Percentiles rank a stretch among this genome's conserved stretches.
These are phyloP conservation scores for Argynnis bischoffii DNA, from an alignment of 2,888 invertebrate species.

Conservation along the genomic window DNA sequence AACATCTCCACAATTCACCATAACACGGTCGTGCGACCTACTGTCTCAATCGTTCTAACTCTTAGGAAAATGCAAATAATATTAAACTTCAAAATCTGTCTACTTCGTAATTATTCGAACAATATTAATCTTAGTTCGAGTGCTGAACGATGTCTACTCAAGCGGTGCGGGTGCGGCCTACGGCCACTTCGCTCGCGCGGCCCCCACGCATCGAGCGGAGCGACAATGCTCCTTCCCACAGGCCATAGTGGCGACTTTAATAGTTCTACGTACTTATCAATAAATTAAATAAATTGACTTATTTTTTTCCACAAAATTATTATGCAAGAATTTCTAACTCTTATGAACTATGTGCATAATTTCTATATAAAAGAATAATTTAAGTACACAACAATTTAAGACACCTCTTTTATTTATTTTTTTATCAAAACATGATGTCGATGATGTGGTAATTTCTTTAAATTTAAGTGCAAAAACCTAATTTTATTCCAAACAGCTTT, in stretches of 20 bases:
- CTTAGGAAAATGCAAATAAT: conserved; percentile 82
- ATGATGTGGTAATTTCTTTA: not conserved
- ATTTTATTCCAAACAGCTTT: not conserved
- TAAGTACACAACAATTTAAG: no score
- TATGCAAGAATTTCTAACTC: no score
- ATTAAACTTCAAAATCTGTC: conserved; percentile 79
- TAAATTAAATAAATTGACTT: not conserved
- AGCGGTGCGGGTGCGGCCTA: conserved; percentile 46
- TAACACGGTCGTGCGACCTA: conserved; percentile 81
- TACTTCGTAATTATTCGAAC: conserved; percentile 72
- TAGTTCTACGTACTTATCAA: not conserved
- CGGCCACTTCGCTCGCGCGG: conserved; percentile 27
- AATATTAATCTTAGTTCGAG: conserved; percentile 77
- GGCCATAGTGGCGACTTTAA: conserved; percentile 6
- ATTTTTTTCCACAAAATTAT: no score
- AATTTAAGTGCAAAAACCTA: not conserved
- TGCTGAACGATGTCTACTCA: conserved; percentile 70
- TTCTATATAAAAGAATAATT: no score
- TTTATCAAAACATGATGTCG: no score
- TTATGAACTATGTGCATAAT: no score
- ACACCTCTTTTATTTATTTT: no score
- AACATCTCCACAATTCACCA: conserved; percentile 80
- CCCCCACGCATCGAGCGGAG: conserved; percentile 30
- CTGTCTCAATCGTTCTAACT: conserved; percentile 81
- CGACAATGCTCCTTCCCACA: conserved; percentile 17